Evolutionary conservation across 1,140 invertebrate species (phyloP), one percentile per base, ranked within the genome.

Genomic region (Helicoverpa zea): DNA sequence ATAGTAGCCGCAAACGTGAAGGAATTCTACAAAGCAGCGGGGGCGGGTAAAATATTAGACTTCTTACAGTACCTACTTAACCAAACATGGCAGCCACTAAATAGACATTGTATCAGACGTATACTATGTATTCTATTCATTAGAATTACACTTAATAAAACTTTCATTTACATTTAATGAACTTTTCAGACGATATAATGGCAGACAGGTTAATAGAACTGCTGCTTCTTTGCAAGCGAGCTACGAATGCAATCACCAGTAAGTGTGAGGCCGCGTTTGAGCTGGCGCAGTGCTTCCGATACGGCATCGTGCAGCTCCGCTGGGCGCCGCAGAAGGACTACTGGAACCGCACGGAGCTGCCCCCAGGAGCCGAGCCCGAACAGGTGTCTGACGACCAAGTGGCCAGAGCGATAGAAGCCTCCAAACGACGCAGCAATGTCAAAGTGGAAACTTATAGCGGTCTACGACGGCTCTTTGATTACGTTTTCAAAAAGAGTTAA

Each of bases 261-360:
- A 2, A 11, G 9, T 77, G 75, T 12, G 51, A 29, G 16, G 12
- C 63, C 3, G 82, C 70, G 0, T 52, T 86, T 51, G 47, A 81
- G 43, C 18, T 86, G 16, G 51, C 81, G 2, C 81, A 83, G 49
- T 88, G 87, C 61, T 87, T 84, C 75, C 78, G 86, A 30, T 52
- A 54, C 13, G 81, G 73, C 2, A 77, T 88, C 1, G n/a, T 77
- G 3, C 51, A 75, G 4, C 14, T 72, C 9, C 43, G 58, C 29
- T 88, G 87, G 87, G 76, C 51, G 12, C 87, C 87, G 18, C 43
- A 68, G 11, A 18, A 2, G 5, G 5, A 18, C 49, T 51, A 14
- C 49, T 52, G 49, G 68, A 49, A 49, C n/a, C 66, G 13, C 10
- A 68, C 16, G 18, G 43, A 49, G 14, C n/a, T 9, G 29, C n/a